A percentile compares a stretch with the other conserved stretches of the same genome.
These are phyloP conservation scores for Ectropis crepuscularia DNA, from an alignment of 2,888 invertebrate genomes.

Conservation along the genomic window DNA sequence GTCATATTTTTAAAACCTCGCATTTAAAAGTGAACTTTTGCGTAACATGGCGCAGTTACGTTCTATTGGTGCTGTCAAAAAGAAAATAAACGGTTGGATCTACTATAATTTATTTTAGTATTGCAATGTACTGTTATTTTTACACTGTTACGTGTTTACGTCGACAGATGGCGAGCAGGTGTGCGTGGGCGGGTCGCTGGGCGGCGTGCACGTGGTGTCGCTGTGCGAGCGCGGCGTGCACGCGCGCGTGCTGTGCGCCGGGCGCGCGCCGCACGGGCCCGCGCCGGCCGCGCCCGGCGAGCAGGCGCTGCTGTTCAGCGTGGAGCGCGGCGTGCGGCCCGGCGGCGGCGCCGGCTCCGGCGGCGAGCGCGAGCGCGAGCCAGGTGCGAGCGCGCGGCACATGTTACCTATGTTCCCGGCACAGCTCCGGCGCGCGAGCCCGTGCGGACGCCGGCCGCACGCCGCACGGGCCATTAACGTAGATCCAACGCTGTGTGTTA, in stretches of 20 bases:
- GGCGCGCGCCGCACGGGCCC: constrained; percentile 87
- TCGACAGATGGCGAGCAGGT: constrained; percentile 78
- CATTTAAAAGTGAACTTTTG: too few species aligned
- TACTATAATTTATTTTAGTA: too few species aligned
- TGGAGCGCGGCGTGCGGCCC: constrained; percentile 53
- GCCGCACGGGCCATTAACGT: too few species aligned
- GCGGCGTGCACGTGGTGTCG: constrained; percentile 95
- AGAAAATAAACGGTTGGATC: too few species aligned
- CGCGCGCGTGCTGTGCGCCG: constrained; percentile 93
- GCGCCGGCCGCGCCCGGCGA: constrained; percentile 50
- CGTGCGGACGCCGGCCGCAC: too few species aligned
- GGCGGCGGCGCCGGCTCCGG: constrained; percentile 49
- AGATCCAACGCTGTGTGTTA: too few species aligned
- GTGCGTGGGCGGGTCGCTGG: constrained; percentile 93
- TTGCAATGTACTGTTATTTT: not conserved
- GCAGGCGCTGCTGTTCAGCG: constrained; percentile 66
- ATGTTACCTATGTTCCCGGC: too few species aligned
- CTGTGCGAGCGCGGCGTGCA: constrained; percentile 93
- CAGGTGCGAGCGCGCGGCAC: too few species aligned
- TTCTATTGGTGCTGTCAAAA: too few species aligned
- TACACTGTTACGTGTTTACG: not conserved
- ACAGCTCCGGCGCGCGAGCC: too few species aligned
- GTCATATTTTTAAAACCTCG: too few species aligned
- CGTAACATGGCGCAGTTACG: too few species aligned
- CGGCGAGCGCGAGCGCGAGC: constrained; percentile 45